Percentiles rank a stretch among this genome's conserved stretches.
phyloP scores from a whole-genome alignment of 2,888 invertebrate genomes.

The Chrysodeixis includens region DNA sequence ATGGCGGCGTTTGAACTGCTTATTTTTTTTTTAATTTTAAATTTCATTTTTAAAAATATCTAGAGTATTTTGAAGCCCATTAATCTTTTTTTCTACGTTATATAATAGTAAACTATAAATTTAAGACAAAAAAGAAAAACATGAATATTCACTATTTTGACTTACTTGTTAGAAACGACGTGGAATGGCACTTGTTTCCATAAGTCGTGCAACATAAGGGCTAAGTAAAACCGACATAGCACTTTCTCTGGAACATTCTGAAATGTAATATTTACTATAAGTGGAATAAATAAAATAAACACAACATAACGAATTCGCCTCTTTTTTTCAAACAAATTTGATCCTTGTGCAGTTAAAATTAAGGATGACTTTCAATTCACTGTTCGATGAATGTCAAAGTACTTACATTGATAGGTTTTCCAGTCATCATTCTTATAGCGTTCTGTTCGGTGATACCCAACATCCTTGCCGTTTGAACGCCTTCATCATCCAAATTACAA shows the following conservation, averaged over 20 bases:
- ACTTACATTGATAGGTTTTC: constrained; percentile 90
- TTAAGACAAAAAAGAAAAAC: neutral
- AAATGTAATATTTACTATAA: constrained; percentile 53
- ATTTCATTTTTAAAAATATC: too few relatives aligned
- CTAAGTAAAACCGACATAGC: constrained; percentile 95
- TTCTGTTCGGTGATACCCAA: constrained; percentile 94
- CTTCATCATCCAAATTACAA: constrained; percentile 89
- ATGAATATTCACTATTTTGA: neutral
- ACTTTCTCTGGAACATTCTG: constrained; percentile 90
- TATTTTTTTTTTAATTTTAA: too few relatives aligned
- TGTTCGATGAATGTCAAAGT: too few relatives aligned
- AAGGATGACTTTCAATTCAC: too few relatives aligned
- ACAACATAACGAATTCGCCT: neutral
- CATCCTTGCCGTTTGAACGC: constrained; percentile 91
- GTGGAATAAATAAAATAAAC: neutral
- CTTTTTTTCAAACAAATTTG: too few relatives aligned
- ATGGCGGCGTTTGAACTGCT: too few relatives aligned
- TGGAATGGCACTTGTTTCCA: constrained; percentile 92
- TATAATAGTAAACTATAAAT: too few relatives aligned
- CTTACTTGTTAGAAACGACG: constrained; percentile 91
- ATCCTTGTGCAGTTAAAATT: too few relatives aligned
- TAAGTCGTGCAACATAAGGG: constrained; percentile 95
- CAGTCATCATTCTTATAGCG: constrained; percentile 91
- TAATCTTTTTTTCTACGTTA: too few relatives aligned
- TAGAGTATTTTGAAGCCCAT: too few relatives aligned